Evolutionary conservation across 53 echinoderm and acorn worm species (phyloP).

Genomic region (Patiria pectinifera): DNA sequence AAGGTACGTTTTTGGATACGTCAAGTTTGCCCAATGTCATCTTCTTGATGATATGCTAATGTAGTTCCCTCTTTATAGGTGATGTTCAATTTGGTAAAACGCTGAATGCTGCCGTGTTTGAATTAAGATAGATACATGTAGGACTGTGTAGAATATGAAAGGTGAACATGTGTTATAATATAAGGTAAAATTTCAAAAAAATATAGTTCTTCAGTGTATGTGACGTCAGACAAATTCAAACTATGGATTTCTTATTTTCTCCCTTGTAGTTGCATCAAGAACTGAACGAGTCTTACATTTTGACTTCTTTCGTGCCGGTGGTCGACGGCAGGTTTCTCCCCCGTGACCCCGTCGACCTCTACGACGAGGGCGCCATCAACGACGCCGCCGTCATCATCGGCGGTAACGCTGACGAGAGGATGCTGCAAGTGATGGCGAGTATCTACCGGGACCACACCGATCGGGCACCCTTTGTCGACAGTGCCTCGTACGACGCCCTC

Average conservation of each 20-base stretch:
- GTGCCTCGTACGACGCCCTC: not conserved
- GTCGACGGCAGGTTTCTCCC: slow-evolving; percentile 28
- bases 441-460: not conserved
- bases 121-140: no score
- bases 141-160: no score
- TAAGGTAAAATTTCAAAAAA: no score
- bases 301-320: slow-evolving; percentile 17
- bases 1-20: not conserved
- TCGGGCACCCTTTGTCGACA: slow-evolving; percentile 16
- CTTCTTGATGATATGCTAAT: no score
- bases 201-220: no score
- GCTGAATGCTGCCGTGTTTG: no score
- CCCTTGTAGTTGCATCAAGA: not conserved
- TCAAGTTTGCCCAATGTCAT: no score
- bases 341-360: not conserved
- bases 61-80: no score
- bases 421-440: not conserved
- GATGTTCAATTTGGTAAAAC: no score
- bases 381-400: slow-evolving; percentile 32
- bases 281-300: not conserved
- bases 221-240: not conserved
- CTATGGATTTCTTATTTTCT: not conserved
- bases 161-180: no score
- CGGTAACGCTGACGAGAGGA: slow-evolving; percentile 13
- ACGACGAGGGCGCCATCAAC: slow-evolving; percentile 25